phyloP scores from a whole-genome alignment of 2,113 vertebrate genomes.

The Lates calcarifer region DNA sequence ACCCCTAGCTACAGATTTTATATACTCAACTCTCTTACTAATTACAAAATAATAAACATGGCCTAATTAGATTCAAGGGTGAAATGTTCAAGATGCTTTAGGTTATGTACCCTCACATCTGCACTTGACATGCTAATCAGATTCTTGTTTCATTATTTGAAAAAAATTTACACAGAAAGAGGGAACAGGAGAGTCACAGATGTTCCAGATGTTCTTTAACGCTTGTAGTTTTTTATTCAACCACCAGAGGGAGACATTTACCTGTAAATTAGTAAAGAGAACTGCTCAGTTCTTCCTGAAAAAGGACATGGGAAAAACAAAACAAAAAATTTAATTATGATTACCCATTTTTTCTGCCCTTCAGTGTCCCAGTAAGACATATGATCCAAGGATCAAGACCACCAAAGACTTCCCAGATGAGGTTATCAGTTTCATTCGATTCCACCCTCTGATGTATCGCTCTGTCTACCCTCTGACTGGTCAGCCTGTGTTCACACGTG shows the following conservation, averaged over 20 bases:
- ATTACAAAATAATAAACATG: slow-evolving; percentile 59
- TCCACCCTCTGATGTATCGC: slow-evolving; percentile 93
- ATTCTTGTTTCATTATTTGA: slow-evolving; percentile 38
- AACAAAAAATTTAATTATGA: not conserved
- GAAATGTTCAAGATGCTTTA: slow-evolving; percentile 38
- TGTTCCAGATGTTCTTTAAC: slow-evolving; percentile 49
- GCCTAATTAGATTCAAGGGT: slow-evolving; percentile 16
- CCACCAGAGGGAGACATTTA: slow-evolving; percentile 78
- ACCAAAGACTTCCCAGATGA: slow-evolving; percentile 97
- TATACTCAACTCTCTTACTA: not conserved
- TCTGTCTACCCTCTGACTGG: slow-evolving; percentile 87
- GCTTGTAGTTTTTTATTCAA: slow-evolving; percentile 22
- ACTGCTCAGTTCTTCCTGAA: not conserved
- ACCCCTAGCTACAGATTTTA: not conserved
- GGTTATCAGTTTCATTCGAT: slow-evolving; percentile 93
- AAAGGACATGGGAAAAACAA: not conserved
- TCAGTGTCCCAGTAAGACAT: slow-evolving; percentile 97
- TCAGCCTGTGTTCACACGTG: slow-evolving; percentile 90
- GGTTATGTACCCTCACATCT: slow-evolving; percentile 39
- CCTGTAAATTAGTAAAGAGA: slow-evolving; percentile 10
- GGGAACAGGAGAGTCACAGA: slow-evolving; percentile 7
- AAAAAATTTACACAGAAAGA: slow-evolving; percentile 9
- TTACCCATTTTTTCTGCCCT: not conserved
- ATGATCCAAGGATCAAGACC: slow-evolving; percentile 93
- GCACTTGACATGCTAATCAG: slow-evolving; percentile 48